Conservation (phyloP, 2,113 vertebrate genomes). For the Trematomus loennbergii region DNA sequence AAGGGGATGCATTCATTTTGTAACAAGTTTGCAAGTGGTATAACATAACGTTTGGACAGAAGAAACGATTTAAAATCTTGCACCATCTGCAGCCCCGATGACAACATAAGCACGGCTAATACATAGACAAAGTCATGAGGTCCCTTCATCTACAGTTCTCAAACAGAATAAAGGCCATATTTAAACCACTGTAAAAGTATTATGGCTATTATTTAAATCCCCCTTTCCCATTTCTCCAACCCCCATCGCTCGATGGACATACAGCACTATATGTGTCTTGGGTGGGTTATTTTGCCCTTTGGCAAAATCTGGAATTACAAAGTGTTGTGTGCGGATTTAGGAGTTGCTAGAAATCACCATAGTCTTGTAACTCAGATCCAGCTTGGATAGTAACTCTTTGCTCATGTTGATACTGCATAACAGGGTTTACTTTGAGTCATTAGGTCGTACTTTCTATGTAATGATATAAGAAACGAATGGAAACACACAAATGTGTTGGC, state of each 20-base stretch:
- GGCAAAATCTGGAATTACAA: not conserved
- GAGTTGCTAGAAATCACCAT: slow-evolving; percentile 3
- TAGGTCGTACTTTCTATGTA: not conserved
- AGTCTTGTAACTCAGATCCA: slow-evolving; percentile 5
- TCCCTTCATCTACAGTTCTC: too few species aligned
- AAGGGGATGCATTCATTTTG: too few species aligned
- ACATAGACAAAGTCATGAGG: too few species aligned
- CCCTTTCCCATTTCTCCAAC: too few species aligned
- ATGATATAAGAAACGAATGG: not conserved
- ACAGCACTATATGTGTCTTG: not conserved
- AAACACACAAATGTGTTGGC: not conserved
- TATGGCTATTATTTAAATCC: too few species aligned
- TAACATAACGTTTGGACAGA: too few species aligned
- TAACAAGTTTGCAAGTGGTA: too few species aligned
- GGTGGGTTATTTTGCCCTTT: not conserved
- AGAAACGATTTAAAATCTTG: too few species aligned
- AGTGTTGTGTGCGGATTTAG: slow-evolving; percentile 3
- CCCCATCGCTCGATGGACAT: not conserved
- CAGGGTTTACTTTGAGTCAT: not conserved
- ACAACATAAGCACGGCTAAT: too few species aligned
- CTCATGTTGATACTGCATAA: slow-evolving; percentile 3
- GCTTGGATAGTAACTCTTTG: not conserved
- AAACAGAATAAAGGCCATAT: too few species aligned
- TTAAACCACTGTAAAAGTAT: too few species aligned
- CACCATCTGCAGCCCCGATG: too few species aligned